Evolutionary conservation across 2,888 invertebrate genomes (phyloP).

Genomic region (Xestia sexstrigata): DNA sequence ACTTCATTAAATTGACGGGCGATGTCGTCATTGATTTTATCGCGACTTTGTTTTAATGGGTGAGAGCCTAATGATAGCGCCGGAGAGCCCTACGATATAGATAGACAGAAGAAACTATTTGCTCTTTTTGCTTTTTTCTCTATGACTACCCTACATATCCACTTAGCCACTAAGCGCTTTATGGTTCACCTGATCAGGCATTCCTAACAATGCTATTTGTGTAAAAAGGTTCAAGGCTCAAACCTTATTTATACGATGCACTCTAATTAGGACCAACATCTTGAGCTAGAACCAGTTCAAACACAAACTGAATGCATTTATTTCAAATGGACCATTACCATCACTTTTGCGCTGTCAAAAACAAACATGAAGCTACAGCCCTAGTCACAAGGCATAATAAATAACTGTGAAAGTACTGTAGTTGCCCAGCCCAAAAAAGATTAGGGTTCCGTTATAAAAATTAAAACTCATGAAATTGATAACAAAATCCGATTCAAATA

Average conservation of each 20-base stretch:
- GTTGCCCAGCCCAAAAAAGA: not conserved
- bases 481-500: no score
- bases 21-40: conserved; percentile 41
- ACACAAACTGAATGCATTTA: not conserved
- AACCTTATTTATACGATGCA: not conserved
- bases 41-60: conserved; percentile 23
- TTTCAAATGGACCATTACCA: not conserved
- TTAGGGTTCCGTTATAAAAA: no score
- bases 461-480: no score
- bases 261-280: not conserved
- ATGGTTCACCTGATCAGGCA: not conserved
- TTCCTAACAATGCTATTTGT: conserved; percentile 1
- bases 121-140: not conserved
- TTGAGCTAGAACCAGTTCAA: not conserved
- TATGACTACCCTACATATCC: not conserved
- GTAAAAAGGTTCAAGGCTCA: not conserved
- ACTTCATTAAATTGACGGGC: conserved; percentile 41
- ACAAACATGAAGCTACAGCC: not conserved
- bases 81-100: not conserved
- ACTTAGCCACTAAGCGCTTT: conserved; percentile 10
- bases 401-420: not conserved
- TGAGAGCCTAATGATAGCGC: not conserved
- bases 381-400: not conserved
- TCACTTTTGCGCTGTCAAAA: not conserved
- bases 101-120: not conserved